Evolutionary conservation across 2,797 vertebrate species (phyloP).

Genomic region (Poecilia velifera): DNA sequence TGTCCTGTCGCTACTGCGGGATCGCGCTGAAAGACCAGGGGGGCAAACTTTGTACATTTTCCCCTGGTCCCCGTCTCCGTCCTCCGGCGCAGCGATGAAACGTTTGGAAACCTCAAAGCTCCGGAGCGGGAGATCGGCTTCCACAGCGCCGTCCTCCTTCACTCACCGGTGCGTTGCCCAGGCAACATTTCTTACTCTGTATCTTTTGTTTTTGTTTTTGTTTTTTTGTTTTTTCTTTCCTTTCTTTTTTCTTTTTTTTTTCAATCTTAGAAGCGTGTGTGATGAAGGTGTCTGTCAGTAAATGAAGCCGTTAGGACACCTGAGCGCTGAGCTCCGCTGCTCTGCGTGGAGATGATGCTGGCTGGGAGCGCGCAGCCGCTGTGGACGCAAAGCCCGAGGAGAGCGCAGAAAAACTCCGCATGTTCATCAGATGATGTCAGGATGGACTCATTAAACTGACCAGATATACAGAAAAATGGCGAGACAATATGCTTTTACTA

Average conservation of each 20-base stretch:
- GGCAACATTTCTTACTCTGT: conserved; percentile 15
- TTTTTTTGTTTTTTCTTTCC: background rate
- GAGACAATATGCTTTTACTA: background rate
- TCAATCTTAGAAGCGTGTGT: background rate
- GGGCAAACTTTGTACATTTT: conserved; percentile 64
- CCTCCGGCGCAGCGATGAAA: conserved; percentile 23
- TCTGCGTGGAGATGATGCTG: background rate
- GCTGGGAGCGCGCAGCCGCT: background rate
- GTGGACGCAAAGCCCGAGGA: background rate
- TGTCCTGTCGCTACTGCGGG: conserved; percentile 45
- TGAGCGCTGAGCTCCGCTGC: background rate
- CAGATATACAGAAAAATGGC: background rate
- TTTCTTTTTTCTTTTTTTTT: background rate
- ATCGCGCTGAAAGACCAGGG: conserved; percentile 40
- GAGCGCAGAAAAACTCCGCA: background rate
- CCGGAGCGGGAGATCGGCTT: conserved; percentile 29
- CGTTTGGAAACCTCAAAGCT: conserved; percentile 18
- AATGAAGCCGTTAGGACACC: background rate
- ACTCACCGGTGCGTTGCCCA: background rate
- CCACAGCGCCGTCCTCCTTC: conserved; percentile 31
- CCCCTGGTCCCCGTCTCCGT: conserved; percentile 3
- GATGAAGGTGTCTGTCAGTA: background rate
- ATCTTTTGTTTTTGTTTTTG: background rate
- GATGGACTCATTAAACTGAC: background rate
- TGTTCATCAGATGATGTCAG: background rate